Evolutionary conservation across 1,140 invertebrate genomes (phyloP).

Genomic region (Trachymyrmex septentrionalis): DNA sequence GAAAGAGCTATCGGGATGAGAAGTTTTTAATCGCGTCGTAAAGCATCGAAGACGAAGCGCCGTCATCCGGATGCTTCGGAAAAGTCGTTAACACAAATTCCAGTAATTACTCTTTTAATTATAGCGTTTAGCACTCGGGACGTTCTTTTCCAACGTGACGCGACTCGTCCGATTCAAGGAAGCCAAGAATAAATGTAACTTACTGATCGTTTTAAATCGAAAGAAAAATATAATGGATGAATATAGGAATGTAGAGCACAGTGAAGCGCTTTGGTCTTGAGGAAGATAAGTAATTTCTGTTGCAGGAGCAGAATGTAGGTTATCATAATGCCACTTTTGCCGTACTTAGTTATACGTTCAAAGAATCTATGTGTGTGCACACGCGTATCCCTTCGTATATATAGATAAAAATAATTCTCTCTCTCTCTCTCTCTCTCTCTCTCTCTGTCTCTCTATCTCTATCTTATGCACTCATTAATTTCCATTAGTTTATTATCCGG

Average conservation of each 20-base stretch:
- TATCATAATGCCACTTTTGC: not conserved
- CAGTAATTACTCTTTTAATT: constrained; percentile 63
- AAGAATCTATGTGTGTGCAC: not conserved
- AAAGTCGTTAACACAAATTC: constrained; percentile 63
- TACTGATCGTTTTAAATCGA: constrained; percentile 3
- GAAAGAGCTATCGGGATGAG: constrained; percentile 51
- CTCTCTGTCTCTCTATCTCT: too few species aligned
- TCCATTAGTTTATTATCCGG: constrained; percentile 22
- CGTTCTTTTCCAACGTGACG: constrained; percentile 3
- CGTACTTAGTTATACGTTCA: constrained; percentile 8
- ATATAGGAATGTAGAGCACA: constrained; percentile 1
- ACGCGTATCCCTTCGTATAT: not conserved
- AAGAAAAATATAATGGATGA: constrained; percentile 14
- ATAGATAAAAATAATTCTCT: not conserved
- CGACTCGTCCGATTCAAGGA: not conserved
- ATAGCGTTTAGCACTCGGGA: constrained; percentile 43
- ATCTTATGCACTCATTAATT: constrained; percentile 3
- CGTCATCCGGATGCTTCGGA: constrained; percentile 39
- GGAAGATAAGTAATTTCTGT: not conserved
- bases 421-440: too few species aligned
- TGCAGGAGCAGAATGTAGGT: not conserved
- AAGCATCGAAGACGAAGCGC: constrained; percentile 41
- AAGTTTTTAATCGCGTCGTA: constrained; percentile 53
- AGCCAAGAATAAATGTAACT: constrained; percentile 32
- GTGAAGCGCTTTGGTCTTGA: not conserved